Percentiles rank a stretch among this genome's conserved stretches.
Conservation (phyloP, 2,888 invertebrate genomes). For the Latrodectus elegans region DNA sequence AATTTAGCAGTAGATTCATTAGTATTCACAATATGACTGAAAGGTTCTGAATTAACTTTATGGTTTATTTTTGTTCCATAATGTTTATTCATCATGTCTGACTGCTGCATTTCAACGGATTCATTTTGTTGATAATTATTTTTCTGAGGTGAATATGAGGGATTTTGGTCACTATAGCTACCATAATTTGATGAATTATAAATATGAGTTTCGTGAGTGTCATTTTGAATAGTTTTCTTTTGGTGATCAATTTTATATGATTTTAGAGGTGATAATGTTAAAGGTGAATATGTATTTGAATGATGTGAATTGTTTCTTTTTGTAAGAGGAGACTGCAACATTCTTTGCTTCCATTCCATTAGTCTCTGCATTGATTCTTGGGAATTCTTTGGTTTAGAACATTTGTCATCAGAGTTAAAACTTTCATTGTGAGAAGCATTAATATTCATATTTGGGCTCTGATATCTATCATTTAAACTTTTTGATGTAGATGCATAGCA, state of each 20-base stretch:
- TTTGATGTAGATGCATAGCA: constrained; percentile 29
- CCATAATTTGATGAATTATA: constrained; percentile 70
- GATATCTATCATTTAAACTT: constrained; percentile 8
- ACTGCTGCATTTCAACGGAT: background rate
- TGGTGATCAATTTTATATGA: constrained; percentile 38
- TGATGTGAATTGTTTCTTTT: constrained; percentile 78
- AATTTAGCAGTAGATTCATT: constrained; percentile 24
- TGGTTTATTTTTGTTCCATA: background rate
- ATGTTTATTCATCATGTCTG: background rate
- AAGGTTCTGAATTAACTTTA: constrained; percentile 70
- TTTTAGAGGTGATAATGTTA: constrained; percentile 58
- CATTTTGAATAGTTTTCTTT: constrained; percentile 69
- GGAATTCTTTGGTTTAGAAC: constrained; percentile 14
- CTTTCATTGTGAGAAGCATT: background rate
- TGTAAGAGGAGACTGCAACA: constrained; percentile 91
- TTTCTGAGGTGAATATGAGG: background rate
- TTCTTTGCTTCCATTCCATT: constrained; percentile 92
- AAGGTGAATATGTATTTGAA: constrained; percentile 47
- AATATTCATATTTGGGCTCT: background rate
- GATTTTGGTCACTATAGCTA: background rate
- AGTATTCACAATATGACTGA: constrained; percentile 56
- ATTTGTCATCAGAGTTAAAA: background rate
- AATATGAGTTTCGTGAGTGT: constrained; percentile 73
- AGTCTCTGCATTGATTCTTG: constrained; percentile 90
- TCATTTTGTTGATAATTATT: background rate